Percentiles rank a stretch among this genome's conserved stretches.
Conservation (phyloP, 1,140 invertebrate genomes). For the Lepidurus packardi region DNA sequence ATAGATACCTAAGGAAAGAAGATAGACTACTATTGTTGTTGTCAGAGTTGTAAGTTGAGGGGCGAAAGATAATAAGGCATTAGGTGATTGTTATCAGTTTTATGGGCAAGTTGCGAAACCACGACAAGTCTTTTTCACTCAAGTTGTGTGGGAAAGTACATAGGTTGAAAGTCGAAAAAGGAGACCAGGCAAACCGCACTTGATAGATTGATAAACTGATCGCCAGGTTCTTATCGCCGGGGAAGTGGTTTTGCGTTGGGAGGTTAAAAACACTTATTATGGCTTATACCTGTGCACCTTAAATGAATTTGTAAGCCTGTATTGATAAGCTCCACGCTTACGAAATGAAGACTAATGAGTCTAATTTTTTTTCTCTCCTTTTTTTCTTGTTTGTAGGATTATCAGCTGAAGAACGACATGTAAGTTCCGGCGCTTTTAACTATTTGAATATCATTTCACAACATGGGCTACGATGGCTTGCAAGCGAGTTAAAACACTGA, state of each 20-base stretch:
- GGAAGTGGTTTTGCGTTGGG: background rate
- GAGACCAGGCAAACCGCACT: background rate
- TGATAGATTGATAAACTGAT: constrained; percentile 22
- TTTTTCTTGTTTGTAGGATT: background rate
- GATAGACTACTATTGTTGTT: background rate
- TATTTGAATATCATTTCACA: background rate
- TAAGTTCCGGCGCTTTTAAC: background rate
- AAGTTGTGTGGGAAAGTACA: background rate
- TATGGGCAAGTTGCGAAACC: constrained; percentile 1
- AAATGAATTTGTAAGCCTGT: too few relatives aligned
- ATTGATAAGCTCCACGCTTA: background rate
- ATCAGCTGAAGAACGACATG: constrained; percentile 9
- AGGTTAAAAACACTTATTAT: background rate
- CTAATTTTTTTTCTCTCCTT: background rate
- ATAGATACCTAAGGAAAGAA: background rate
- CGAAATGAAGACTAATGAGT: constrained; percentile 4
- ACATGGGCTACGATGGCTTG: background rate
- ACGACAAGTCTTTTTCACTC: background rate
- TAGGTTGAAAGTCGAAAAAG: background rate
- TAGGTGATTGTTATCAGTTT: constrained; percentile 22
- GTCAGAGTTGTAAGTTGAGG: background rate
- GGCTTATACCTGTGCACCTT: too few relatives aligned
- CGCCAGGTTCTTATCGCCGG: background rate
- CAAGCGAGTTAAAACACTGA: background rate
- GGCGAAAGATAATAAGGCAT: background rate